A percentile compares a stretch with the other conserved stretches of the same genome.
phyloP scores from a whole-genome alignment of 2,113 vertebrate species.

The Todiramphus chloris region DNA sequence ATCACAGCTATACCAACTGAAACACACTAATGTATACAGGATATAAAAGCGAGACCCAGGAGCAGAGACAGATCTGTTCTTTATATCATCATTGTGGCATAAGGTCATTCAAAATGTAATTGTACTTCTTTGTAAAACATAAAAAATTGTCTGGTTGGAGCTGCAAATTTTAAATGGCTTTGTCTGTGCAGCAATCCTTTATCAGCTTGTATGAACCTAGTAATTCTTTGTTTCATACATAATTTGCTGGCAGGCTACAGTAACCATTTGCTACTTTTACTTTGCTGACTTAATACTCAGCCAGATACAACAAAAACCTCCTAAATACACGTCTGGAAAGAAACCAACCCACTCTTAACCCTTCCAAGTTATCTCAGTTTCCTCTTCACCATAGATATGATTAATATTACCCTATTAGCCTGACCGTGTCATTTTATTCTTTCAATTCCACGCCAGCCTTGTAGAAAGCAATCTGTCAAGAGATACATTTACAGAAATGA shows the following conservation, averaged over 20 bases:
- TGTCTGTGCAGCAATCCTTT: conserved; percentile 45
- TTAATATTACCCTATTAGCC: conserved; percentile 47
- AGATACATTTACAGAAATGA: conserved; percentile 53
- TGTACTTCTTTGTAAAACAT: conserved; percentile 61
- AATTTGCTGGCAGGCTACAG: conserved; percentile 50
- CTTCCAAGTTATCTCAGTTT: conserved; percentile 54
- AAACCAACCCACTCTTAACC: conserved; percentile 56
- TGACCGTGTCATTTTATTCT: conserved; percentile 60
- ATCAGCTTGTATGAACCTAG: conserved; percentile 42
- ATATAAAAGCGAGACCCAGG: conserved; percentile 47
- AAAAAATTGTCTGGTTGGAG: conserved; percentile 54
- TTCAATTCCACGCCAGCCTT: conserved; percentile 42
- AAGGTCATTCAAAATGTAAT: conserved; percentile 67
- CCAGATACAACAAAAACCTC: conserved; percentile 44
- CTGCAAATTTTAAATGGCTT: conserved; percentile 63
- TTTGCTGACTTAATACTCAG: conserved; percentile 61
- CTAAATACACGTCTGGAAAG: conserved; percentile 38
- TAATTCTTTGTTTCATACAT: conserved; percentile 65
- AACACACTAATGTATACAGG: conserved; percentile 49
- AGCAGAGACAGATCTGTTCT: conserved; percentile 66
- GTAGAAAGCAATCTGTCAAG: conserved; percentile 53
- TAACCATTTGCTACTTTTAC: conserved; percentile 61
- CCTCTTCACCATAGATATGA: conserved; percentile 29
- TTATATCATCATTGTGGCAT: conserved; percentile 67
- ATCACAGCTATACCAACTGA: conserved; percentile 40